phyloP scores from a whole-genome alignment of 1,140 invertebrate genomes.

The Pentalonia nigronervosa region DNA sequence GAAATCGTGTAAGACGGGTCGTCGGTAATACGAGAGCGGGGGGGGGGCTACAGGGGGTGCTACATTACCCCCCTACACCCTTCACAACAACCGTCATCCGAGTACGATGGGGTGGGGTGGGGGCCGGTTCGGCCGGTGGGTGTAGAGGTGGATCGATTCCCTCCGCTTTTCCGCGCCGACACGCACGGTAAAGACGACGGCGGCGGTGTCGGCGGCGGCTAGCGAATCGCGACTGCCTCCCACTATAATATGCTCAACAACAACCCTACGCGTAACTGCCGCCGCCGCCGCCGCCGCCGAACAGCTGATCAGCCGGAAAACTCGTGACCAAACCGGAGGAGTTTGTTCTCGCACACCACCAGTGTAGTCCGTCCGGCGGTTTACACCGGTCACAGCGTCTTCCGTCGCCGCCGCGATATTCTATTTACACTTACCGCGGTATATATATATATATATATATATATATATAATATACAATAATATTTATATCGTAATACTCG shows the following conservation, averaged over 20 bases:
- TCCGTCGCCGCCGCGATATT: neutral
- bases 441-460: neutral
- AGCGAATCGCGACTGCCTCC: neutral
- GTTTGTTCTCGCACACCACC: neutral
- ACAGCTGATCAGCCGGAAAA: conserved; percentile 58
- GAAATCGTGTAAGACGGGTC: neutral
- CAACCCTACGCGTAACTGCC: neutral
- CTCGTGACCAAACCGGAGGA: conserved; percentile 50
- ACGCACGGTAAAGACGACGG: neutral
- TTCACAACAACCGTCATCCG: neutral
- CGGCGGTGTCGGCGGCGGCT: neutral
- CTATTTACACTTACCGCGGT: neutral
- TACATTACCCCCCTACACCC: neutral
- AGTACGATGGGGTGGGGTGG: neutral
- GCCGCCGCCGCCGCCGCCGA: conserved; percentile 4
- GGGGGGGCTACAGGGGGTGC: neutral
- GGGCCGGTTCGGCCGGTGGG: neutral
- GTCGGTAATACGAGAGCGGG: neutral
- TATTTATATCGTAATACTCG: neutral
- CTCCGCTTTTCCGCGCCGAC: conserved; percentile 46
- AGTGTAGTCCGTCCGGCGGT: conserved; percentile 40
- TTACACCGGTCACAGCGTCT: conserved; percentile 27
- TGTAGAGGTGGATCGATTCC: conserved; percentile 37
- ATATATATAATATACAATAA: neutral
- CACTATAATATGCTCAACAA: neutral